Evolutionary conservation across 2,113 vertebrate genomes (phyloP).

Genomic region (Aldabrachelys gigantea): DNA sequence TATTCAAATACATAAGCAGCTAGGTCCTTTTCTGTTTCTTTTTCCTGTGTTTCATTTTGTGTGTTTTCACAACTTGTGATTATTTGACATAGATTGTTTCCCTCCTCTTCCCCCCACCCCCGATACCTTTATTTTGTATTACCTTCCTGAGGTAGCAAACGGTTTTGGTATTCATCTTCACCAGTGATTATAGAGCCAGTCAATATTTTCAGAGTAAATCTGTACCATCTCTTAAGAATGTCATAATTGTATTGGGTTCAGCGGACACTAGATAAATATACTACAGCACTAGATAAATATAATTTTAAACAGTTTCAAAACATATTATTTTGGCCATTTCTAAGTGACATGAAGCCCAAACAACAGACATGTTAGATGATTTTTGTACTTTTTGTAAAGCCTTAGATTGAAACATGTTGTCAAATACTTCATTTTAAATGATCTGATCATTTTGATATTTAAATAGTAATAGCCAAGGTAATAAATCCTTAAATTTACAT

Average conservation of each 20-base stretch:
- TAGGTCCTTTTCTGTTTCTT: background rate
- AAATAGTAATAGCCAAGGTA: too few species aligned
- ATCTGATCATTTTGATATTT: too few species aligned
- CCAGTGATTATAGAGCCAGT: background rate
- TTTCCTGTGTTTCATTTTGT: background rate
- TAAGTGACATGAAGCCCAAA: background rate
- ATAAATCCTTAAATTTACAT: too few species aligned
- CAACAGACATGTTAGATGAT: background rate
- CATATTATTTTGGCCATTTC: background rate
- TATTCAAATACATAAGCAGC: background rate
- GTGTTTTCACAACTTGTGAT: background rate
- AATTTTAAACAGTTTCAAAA: background rate
- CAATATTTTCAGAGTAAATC: background rate
- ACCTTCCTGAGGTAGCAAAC: background rate
- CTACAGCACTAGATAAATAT: background rate
- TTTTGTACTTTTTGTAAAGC: background rate
- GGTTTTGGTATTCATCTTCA: background rate
- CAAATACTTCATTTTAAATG: background rate
- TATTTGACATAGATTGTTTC: background rate
- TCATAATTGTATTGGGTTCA: background rate
- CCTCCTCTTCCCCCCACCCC: too few species aligned
- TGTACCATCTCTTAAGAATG: background rate
- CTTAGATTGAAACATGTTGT: background rate
- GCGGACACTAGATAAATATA: background rate
- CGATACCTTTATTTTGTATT: background rate